Conservation (phyloP, 2,797 vertebrate species). For the Lagorchestes hirsutus region DNA sequence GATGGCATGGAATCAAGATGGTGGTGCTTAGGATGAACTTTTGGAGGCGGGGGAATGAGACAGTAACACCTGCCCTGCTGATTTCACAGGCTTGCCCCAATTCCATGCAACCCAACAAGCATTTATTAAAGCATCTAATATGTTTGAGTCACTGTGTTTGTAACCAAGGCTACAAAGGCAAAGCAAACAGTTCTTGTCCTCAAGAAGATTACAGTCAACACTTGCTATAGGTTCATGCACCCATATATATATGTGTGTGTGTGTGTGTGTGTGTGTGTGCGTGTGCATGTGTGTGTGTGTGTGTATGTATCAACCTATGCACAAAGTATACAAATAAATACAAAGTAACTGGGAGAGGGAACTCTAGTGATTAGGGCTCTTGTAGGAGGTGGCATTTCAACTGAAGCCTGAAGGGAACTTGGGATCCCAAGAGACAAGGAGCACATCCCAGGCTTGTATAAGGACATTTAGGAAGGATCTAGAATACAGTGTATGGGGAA, state of each 20-base stretch:
- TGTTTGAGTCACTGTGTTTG: background rate
- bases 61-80: background rate
- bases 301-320: background rate
- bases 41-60: conserved; percentile 19
- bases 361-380: background rate
- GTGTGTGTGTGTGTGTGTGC: no score
- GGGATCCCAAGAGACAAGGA: background rate
- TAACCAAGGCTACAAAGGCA: background rate
- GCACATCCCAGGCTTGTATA: no score
- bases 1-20: conserved; percentile 54
- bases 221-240: background rate
- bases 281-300: no score
- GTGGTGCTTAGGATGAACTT: conserved; percentile 12
- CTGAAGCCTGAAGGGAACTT: background rate
- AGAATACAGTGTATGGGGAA: background rate
- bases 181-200: background rate
- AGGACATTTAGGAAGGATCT: background rate
- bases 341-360: background rate
- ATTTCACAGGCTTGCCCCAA: conserved; percentile 16
- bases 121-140: background rate
- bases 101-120: background rate
- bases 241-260: background rate
- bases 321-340: background rate
- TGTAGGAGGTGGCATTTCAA: no score
- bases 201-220: background rate